Evolutionary conservation across 2,797 vertebrate genomes (phyloP), one percentile per base, ranked within the genome.

Genomic region (Intellagama lesueurii): DNA sequence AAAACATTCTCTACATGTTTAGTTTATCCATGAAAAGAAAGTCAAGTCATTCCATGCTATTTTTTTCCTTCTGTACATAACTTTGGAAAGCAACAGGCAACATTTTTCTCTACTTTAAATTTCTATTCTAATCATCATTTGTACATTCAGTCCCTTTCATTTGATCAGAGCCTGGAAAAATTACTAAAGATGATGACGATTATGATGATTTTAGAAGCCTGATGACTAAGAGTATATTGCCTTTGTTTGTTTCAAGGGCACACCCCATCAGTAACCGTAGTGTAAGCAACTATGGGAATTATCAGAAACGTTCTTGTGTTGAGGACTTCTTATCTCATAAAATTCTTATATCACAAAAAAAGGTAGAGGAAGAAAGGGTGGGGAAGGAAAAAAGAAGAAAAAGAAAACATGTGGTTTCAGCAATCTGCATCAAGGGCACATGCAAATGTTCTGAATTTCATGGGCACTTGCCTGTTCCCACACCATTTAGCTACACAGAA

Each of bases 1-100:
- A 95, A 80, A 93, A 96, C 93, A 94, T 94, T 92, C 92, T 91
- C 81, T 0, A 0, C 91, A 92, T 87, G 89, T 5, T n/a, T 75
- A 47, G 0, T 92, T 94, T 95, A 92, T 90, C 90, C 91, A 87
- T 91, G 9, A 88, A 92, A 93, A 92, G 91, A 91, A 91, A 94
- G 88, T 91, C 92, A 94, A 93, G 94, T 86, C 90, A 90, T 91
- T 88, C 44, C 70, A 24, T 2, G 28, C 80, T 89, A 93, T 68
- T 91, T 78, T 78, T 0, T 1, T 81, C 84, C 77, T 86, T 44
- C 47, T 87, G 35, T 92, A 82, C 87, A 78, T 0, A 76, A 83
- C 87, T 4, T 88, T 76, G 73, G 89, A 64, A 87, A 56, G 24
- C 2, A 72, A 56, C 52, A 76, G 49, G 52, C 24, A 26, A 87